Base-by-base conservation (phyloP, 2,113 vertebrate genomes). In the Microcebus jonahi region DNA sequence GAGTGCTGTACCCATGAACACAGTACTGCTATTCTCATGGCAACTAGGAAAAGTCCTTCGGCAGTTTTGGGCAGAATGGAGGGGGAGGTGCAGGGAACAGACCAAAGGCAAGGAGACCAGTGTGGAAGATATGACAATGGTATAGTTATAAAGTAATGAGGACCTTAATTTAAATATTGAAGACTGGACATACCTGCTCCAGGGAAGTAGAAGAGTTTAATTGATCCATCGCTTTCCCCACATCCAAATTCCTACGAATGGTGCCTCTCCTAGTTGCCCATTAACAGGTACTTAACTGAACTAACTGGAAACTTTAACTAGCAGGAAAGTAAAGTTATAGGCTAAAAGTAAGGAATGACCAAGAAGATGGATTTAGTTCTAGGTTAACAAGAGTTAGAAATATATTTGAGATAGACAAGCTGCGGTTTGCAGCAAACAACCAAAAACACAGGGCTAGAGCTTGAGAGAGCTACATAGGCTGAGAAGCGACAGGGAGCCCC, bases 401-500 rank as follows among this genome's bases (percentile, higher is more conserved):
- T 36, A n/a, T 27, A 61, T 79, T 9, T 70, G 55, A 81, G 53
- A 73, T 12, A 55, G n/a, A 42, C 39, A 88, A 88, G 31, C 1
- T 81, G 61, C 71, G 48, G 34, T 82, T 21, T 79, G 67, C 55
- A 87, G 79, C n/a, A 8, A 84, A 59, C 31, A 53, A 53, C 14
- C 48, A 10, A 55, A 77, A 81, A n/a, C 0, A 0, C 12, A 70
- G 31, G 36, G 23, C 57, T 59, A 50, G 73, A 9, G 34, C 65
- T 6, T n/a, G 6, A 68, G 53, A 55, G 23, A 67, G 81, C 18
- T 39, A 48, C 3, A 31, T 8, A 1, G 5, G 36, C 65, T 50
- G 13, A 53, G n/a, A 59, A 36, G 29, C 0, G 21, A 45, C 23
- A 3, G 0, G 10, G 1, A 23, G 59, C 36, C n/a, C n/a, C 29